Percentiles rank a stretch among this genome's conserved stretches.
Conservation (phyloP, 2,113 vertebrate genomes). For the Salvator merianae region DNA sequence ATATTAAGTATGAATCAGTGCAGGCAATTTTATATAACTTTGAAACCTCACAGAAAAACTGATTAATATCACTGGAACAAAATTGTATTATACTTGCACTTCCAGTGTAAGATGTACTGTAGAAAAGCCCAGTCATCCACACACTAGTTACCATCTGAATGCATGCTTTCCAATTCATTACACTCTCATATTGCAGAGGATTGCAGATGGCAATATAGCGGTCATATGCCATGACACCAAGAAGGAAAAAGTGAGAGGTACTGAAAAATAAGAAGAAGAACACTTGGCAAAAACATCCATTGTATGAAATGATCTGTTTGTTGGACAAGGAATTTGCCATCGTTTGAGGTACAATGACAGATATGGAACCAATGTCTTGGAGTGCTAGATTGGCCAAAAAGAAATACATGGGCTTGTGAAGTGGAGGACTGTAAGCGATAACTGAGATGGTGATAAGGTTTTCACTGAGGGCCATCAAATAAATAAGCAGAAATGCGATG, state of each 20-base stretch:
- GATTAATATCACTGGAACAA: slow-evolving; percentile 6
- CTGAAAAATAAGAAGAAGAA: background rate
- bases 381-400: slow-evolving; percentile 71
- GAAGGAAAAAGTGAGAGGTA: background rate
- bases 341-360: background rate
- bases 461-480: slow-evolving; percentile 29
- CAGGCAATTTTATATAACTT: background rate
- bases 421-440: too few species aligned
- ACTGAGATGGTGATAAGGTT: too few species aligned
- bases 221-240: slow-evolving; percentile 13
- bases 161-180: slow-evolving; percentile 42
- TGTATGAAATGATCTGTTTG: slow-evolving; percentile 7
- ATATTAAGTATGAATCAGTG: background rate
- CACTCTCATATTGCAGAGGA: slow-evolving; percentile 14
- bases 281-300: slow-evolving; percentile 14
- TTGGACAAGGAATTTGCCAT: background rate
- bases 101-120: slow-evolving; percentile 17
- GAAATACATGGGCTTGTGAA: slow-evolving; percentile 73
- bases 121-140: slow-evolving; percentile 50
- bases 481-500: slow-evolving; percentile 66
- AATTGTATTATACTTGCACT: slow-evolving; percentile 34
- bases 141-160: slow-evolving; percentile 32
- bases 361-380: background rate
- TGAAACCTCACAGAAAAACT: background rate
- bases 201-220: background rate